Percentiles rank a stretch among this genome's conserved stretches.
Conservation (phyloP, 2,113 vertebrate species). For the Progne subis region DNA sequence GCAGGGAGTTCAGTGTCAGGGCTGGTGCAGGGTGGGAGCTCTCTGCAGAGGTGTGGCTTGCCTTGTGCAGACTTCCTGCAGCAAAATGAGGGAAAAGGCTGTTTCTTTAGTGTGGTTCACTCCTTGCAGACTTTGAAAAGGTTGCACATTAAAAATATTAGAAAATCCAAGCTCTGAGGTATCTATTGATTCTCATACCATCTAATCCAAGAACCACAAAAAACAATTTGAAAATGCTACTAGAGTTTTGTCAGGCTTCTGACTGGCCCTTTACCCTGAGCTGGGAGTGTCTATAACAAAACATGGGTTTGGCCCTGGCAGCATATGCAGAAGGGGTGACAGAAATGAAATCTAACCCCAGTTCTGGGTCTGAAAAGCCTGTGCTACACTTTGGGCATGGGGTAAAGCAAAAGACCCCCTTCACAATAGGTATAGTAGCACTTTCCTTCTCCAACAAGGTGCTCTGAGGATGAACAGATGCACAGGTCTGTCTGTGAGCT, state of each 20-base stretch:
- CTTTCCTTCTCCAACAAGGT: background rate
- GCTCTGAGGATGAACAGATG: background rate
- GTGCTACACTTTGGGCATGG: background rate
- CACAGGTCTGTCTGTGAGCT: background rate
- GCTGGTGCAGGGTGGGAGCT: background rate
- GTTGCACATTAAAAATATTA: background rate
- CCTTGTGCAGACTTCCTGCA: background rate
- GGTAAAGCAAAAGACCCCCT: background rate
- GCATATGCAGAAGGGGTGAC: accelerated
- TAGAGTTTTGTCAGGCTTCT: background rate
- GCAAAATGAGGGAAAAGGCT: background rate
- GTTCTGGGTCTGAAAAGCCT: background rate
- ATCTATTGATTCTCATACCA: background rate
- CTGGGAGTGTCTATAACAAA: background rate
- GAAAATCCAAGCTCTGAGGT: background rate
- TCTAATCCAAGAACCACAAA: background rate
- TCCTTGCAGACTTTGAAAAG: background rate
- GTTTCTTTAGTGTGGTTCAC: background rate
- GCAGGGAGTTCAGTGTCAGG: background rate
- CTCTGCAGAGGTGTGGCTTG: conserved; percentile 1
- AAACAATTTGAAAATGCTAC: background rate
- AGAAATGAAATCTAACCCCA: background rate
- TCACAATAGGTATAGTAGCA: background rate
- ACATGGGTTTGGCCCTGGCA: background rate
- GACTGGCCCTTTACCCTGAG: background rate